Evolutionary conservation across 2,797 vertebrate species (phyloP), one percentile per base, ranked within the genome.

Genomic region (Philypnodon macrostomus): DNA sequence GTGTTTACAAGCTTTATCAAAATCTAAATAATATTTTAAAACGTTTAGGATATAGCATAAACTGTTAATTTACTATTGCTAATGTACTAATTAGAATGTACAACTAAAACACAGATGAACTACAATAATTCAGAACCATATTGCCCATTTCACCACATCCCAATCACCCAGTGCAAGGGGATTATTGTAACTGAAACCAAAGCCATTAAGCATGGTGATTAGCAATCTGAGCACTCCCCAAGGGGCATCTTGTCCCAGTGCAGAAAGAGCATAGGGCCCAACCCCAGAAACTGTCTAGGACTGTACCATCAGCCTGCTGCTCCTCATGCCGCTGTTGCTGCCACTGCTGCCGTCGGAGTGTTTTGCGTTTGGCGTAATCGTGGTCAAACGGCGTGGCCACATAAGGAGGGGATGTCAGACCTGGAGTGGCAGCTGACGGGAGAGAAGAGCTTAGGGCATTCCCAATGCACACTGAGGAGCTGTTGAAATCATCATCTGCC

Each of bases 311-410:
- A 88, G 92, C 93, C 89, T 93, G 91, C 80, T 87, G 93, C 92
- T 94, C 93, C 80, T 87, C 84, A 77, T 88, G 81, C 86, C 83
- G 83, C 70, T 86, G 82, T 75, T 83, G 81, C 86, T 86, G 84
- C 87, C 81, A 84, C 85, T 91, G 89, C 82, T 87, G 87, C 90
- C 94, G 94, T 85, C 88, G 92, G 87, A 90, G 92, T 86, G 93
- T 95, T 97, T 98, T 98, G 94, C 96, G 95, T 94, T 98, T 98
- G 94, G 94, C 92, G 95, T 99, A 98, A 97, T 98, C 96, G 79
- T 99, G 97, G 95, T 99, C 97, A 93, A 95, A 92, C 78, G 96
- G 96, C 89, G 95, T 93, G 89, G 95, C 94, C 91, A 91, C 93
- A 81, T 96, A 98, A 90, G 93, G 93, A 90, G 96, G 95, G 81